Base-by-base conservation (phyloP, 2,888 invertebrate genomes). In the Chloroclystis v-ata region DNA sequence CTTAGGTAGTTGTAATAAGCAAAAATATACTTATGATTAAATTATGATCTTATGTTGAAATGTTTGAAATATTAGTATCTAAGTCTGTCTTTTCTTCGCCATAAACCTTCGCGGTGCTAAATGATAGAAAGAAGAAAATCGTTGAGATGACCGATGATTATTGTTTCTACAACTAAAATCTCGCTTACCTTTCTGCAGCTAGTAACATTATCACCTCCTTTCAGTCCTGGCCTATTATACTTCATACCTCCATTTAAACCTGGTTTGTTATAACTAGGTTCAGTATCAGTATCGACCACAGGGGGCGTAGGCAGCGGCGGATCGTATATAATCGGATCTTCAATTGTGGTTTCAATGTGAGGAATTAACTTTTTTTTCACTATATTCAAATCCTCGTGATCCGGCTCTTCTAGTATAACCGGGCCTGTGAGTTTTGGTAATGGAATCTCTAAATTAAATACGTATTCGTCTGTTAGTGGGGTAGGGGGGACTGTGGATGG, bases 381-480 rank as follows among this genome's bases (percentile, higher is more conserved):
- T 10, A 82, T 79, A 43, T 74, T 56, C 1, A 75, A 75, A 26
- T 85, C 83, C 56, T 84, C 86, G 8, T 43, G 51, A 0, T 77
- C 72, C 1, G 68, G 64, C 2, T 60, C 60, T 9, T 69, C 69
- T 29, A 55, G 25, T 1, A 54, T 43, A 11, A 77, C 51, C 0
- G 57, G 54, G 3, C 70, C 64, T 16, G 68, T 55, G n/a, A 68
- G 72, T 64, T 76, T 82, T 0, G 82, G 82, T n/a, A 82, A 49
- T 7, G 77, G 75, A 0, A 76, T 69, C 37, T 68, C 56, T 1
- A 87, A 66, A 52, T 78, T 75, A 42, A 87, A 87, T 0, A 87
- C 57, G 43, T 87, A 87, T 67, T 85, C 85, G 32, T 87, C 86
- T 1, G 77, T 80, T 29, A 86, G 41, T 9, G 87, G 87, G 1